Conservation (phyloP, 2,888 invertebrate genomes). For the Aromia moschata region DNA sequence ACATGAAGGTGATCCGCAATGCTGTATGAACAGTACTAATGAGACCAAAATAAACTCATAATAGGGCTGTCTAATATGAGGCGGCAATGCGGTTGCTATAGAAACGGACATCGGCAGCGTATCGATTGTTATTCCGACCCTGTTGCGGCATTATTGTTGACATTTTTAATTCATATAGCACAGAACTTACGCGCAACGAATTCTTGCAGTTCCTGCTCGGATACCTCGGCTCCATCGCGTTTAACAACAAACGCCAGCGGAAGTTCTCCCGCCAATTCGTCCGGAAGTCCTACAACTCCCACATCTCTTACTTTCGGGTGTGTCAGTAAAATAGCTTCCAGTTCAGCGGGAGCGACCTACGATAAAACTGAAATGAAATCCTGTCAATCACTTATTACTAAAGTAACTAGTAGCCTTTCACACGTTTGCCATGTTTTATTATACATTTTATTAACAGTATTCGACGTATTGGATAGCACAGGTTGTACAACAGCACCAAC, state of each 20-base stretch:
- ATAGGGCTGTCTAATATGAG: no score
- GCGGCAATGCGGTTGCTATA: no score
- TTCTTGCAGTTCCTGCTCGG: constrained; percentile 54
- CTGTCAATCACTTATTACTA: not conserved
- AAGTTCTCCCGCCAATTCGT: constrained; percentile 77
- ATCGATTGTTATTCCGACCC: no score
- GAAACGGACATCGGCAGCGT: no score
- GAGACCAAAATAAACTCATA: not conserved
- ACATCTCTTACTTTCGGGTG: constrained; percentile 77
- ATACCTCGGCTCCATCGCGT: constrained; percentile 64
- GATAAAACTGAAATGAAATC: no score
- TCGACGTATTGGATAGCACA: not conserved
- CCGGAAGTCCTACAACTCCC: constrained; percentile 82
- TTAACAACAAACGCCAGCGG: constrained; percentile 79
- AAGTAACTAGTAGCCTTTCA: no score
- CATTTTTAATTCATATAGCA: not conserved
- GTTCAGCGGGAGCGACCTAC: constrained; percentile 84
- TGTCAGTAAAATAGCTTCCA: constrained; percentile 79
- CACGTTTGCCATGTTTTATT: not conserved
- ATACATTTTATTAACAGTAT: not conserved
- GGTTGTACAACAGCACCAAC: no score
- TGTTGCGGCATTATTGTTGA: not conserved
- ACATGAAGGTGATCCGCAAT: not conserved
- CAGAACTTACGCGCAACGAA: constrained; percentile 61
- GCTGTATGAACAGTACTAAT: not conserved